phyloP scores from a whole-genome alignment of 2,113 vertebrate species.

The Lepus americanus region DNA sequence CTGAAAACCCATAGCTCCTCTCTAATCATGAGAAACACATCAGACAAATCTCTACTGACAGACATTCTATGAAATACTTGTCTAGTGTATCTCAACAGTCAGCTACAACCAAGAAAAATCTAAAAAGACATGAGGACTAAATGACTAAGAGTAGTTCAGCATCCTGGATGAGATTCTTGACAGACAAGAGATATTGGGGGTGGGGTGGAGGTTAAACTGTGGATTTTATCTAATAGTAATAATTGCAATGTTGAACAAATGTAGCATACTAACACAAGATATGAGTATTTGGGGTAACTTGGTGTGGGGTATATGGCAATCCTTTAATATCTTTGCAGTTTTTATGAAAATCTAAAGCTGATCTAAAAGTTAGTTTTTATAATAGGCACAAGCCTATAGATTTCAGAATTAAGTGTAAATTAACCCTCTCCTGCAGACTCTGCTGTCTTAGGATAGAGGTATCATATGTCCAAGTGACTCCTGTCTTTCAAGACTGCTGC shows the following conservation, averaged over 20 bases:
- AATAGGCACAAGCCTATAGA: neutral
- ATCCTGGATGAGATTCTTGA: neutral
- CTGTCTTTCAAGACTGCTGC: neutral
- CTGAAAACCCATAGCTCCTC: neutral
- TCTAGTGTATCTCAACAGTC: no score
- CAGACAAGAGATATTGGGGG: neutral
- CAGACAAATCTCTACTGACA: neutral
- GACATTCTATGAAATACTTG: neutral
- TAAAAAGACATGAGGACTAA: neutral
- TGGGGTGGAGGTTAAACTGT: neutral
- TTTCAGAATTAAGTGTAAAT: neutral
- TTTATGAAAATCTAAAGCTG: conserved; percentile 24
- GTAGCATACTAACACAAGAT: neutral
- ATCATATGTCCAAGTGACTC: neutral
- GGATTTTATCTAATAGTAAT: neutral
- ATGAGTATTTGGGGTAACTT: neutral
- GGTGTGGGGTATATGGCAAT: neutral
- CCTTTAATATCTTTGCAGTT: neutral
- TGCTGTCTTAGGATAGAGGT: neutral
- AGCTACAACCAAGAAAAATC: neutral
- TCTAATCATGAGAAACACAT: neutral
- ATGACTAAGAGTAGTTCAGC: neutral
- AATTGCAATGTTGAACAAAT: neutral
- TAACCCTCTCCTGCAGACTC: neutral
- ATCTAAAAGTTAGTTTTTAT: neutral